Percentiles rank a stretch among this genome's conserved stretches.
phyloP scores from a whole-genome alignment of 2,797 vertebrate species.

The Decapterus maruadsi region DNA sequence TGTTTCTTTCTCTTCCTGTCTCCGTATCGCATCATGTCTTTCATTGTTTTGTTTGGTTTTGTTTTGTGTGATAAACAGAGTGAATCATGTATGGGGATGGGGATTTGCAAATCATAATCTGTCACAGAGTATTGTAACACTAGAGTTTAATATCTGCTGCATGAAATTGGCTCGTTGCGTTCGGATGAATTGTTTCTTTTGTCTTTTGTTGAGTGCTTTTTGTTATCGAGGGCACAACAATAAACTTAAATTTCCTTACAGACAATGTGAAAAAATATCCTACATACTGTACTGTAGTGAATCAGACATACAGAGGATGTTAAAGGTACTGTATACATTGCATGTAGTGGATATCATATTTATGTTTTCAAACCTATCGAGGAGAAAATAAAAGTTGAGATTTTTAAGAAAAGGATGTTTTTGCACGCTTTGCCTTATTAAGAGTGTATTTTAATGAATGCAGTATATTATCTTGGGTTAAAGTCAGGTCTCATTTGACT shows the following conservation, averaged over 20 bases:
- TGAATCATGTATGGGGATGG: neutral
- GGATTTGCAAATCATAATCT: slow-evolving; percentile 4
- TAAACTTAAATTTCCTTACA: slow-evolving; percentile 19
- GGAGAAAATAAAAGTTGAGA: slow-evolving; percentile 63
- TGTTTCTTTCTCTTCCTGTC: neutral
- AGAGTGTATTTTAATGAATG: too few relatives aligned
- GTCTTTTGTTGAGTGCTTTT: slow-evolving; percentile 56
- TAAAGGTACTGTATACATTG: slow-evolving; percentile 49
- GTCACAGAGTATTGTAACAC: neutral
- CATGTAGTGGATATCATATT: slow-evolving; percentile 61
- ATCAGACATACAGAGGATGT: slow-evolving; percentile 2
- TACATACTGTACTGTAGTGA: slow-evolving; percentile 29
- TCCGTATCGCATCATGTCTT: slow-evolving; percentile 12
- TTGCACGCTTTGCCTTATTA: too few relatives aligned
- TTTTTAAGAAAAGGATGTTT: slow-evolving; percentile 24
- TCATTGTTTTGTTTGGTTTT: slow-evolving; percentile 21
- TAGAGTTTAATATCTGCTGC: neutral
- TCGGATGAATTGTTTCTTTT: neutral
- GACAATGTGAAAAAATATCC: slow-evolving; percentile 13
- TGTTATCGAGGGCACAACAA: slow-evolving; percentile 6
- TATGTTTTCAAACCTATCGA: slow-evolving; percentile 45
- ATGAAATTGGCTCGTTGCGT: slow-evolving; percentile 25
- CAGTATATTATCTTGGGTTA: too few relatives aligned
- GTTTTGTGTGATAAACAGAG: neutral
- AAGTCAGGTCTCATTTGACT: too few relatives aligned